Base-by-base conservation (phyloP, 2,797 vertebrate species). In the Morus bassanus region DNA sequence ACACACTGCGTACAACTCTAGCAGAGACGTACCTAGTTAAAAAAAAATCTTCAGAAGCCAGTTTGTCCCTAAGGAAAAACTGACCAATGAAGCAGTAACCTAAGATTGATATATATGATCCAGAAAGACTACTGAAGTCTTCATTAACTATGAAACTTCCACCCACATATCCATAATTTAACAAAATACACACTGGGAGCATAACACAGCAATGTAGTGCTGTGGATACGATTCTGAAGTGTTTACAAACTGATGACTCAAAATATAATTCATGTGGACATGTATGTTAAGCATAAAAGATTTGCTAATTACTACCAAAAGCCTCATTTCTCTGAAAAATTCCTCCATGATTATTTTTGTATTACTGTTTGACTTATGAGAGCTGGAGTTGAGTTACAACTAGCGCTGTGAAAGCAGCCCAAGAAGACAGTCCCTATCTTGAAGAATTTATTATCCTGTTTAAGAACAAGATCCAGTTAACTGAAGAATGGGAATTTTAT, bases 81-180 rank as follows among this genome's bases (percentile, higher is more conserved):
- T 53, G 45, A 51, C 28, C 65, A 79, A 28, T 5, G 15, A 6
- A 72, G 15, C 31, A 91, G 24, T 24, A 84, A 83, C 22, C 3
- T 6, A 41, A 83, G 25, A 77, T 0, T 13, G 18, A 48, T 4
- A 21, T 1, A 12, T 11, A 35, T 2, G 18, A 82, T 43, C 48
- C 33, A 68, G 70, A 23, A 84, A 72, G 39, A 67, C 9, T 39
- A 28, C 10, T 67, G 11, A 70, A 91, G 18, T 48, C 35, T 59
- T 83, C n/a, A 77, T 11, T 4, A 14, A 77, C 56, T 56, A 69
- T 5, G 6, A 43, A 85, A 13, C 12, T 41, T 54, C 18, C 21
- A 61, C 24, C 16, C 9, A 41, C 7, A 4, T 10, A 59, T 5
- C 24, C 25, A 2, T 27, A 43, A 43, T 39, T 69, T 82, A 95